Percentiles rank a stretch among this genome's conserved stretches.
Evolutionary conservation across 2,797 vertebrate genomes (phyloP).

Genomic region (Schizopygopsis malacanthus): DNA sequence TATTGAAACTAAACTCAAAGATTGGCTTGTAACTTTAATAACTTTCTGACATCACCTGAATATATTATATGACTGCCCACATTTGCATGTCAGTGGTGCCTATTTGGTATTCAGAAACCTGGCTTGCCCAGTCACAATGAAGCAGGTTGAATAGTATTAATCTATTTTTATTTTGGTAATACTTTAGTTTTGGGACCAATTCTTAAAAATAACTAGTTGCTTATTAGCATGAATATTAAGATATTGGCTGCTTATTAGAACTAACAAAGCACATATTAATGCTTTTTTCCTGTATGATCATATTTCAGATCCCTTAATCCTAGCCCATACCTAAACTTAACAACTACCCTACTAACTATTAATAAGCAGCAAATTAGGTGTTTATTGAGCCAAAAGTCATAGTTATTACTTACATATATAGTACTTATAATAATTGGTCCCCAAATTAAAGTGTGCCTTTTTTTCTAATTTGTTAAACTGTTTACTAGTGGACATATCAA

Average conservation of each 20-base stretch:
- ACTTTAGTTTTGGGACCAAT: not conserved
- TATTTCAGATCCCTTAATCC: no score
- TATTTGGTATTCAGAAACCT: not conserved
- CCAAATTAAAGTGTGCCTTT: no score
- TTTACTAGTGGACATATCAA: no score
- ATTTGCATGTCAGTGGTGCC: not conserved
- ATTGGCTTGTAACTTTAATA: conserved; percentile 9
- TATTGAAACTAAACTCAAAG: not conserved
- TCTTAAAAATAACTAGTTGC: not conserved
- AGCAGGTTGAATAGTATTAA: not conserved
- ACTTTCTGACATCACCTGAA: not conserved
- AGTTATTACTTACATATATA: no score
- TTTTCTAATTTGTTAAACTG: no score
- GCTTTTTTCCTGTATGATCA: no score
- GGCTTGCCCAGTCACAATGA: not conserved
- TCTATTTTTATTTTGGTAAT: not conserved
- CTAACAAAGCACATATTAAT: not conserved
- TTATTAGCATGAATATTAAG: not conserved
- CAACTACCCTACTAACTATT: no score
- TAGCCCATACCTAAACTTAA: no score
- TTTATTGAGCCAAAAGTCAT: no score
- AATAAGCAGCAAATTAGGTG: no score
- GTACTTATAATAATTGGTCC: no score
- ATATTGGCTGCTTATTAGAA: not conserved
- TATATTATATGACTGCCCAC: not conserved